A percentile compares a stretch with the other conserved stretches of the same genome.
Conservation (phyloP, 2,113 vertebrate species). For the Osmerus mordax region DNA sequence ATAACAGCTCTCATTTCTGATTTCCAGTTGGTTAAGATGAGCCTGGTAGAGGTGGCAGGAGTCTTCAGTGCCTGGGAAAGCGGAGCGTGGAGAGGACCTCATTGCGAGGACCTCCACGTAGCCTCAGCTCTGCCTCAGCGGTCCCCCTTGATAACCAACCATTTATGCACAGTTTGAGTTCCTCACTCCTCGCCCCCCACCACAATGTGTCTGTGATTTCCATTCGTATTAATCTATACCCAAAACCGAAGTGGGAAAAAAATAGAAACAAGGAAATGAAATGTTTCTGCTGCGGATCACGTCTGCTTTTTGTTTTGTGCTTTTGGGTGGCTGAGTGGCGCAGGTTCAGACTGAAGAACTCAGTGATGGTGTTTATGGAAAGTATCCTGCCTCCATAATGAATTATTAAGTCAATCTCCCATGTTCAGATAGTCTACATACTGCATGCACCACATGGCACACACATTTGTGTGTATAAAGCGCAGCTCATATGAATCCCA, state of each 20-base stretch:
- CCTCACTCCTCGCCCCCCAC: conserved; percentile 9
- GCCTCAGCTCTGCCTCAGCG: conserved; percentile 22
- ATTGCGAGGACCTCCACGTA: conserved; percentile 24
- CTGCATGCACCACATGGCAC: too few species aligned
- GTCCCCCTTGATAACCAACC: conserved; percentile 30
- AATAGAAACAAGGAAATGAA: background rate
- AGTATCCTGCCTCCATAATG: background rate
- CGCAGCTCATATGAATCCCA: too few species aligned
- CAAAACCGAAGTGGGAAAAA: background rate
- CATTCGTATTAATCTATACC: background rate
- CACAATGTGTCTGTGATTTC: conserved; percentile 32
- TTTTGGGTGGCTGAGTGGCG: background rate
- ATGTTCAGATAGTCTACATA: too few species aligned
- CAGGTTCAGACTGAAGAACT: background rate
- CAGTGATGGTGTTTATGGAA: background rate
- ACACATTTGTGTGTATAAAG: too few species aligned
- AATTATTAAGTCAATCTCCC: too few species aligned
- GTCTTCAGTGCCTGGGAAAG: background rate
- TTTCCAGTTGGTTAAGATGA: conserved; percentile 9
- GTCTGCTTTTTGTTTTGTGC: background rate
- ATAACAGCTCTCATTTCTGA: background rate
- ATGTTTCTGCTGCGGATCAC: background rate
- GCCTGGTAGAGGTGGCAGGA: background rate
- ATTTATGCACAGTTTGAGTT: conserved; percentile 41
- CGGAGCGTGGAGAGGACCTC: conserved; percentile 6